These are phyloP conservation scores for Brachypterus glaber DNA, from an alignment of 2,888 invertebrate genomes.

Conservation along the genomic window DNA sequence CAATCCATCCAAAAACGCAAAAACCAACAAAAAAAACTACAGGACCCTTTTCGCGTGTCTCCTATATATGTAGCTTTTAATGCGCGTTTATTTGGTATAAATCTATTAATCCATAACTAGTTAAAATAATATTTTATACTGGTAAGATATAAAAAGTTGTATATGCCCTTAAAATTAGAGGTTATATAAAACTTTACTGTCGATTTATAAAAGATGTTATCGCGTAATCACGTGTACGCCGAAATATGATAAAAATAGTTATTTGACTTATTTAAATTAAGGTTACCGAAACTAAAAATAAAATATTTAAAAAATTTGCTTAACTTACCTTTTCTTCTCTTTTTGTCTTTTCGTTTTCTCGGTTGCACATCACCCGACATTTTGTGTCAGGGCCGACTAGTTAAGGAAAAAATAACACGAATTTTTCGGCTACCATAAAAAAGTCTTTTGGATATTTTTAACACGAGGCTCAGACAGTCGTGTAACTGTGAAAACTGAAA, in stretches of 20 bases:
- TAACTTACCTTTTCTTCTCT: constrained; percentile 66
- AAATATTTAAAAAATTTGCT: constrained; percentile 14
- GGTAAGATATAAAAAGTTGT: too few relatives aligned
- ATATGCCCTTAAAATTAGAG: too few relatives aligned
- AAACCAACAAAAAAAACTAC: too few relatives aligned
- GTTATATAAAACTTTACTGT: constrained; percentile 3
- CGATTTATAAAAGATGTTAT: constrained; percentile 9
- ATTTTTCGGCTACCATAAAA: constrained; percentile 23
- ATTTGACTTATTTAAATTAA: constrained; percentile 16
- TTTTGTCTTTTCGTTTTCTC: constrained; percentile 77
- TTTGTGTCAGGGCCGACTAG: constrained; percentile 31
- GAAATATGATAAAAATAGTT: constrained; percentile 24
- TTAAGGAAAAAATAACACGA: constrained; percentile 15
- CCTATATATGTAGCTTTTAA: too few relatives aligned
- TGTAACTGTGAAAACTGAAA: constrained; percentile 11
- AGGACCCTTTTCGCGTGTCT: too few relatives aligned
- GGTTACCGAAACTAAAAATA: constrained; percentile 25
- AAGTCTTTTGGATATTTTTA: constrained; percentile 17
- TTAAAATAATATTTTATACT: too few relatives aligned
- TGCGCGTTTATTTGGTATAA: too few relatives aligned
- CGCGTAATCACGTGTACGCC: constrained; percentile 11
- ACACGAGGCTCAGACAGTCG: constrained; percentile 10
- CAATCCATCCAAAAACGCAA: too few relatives aligned
- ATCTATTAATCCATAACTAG: too few relatives aligned
- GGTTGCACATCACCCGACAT: constrained; percentile 86